These are phyloP conservation scores for Stomatorhinus ivindoensis DNA, from an alignment of 2,113 vertebrate species.

Conservation along the genomic window DNA sequence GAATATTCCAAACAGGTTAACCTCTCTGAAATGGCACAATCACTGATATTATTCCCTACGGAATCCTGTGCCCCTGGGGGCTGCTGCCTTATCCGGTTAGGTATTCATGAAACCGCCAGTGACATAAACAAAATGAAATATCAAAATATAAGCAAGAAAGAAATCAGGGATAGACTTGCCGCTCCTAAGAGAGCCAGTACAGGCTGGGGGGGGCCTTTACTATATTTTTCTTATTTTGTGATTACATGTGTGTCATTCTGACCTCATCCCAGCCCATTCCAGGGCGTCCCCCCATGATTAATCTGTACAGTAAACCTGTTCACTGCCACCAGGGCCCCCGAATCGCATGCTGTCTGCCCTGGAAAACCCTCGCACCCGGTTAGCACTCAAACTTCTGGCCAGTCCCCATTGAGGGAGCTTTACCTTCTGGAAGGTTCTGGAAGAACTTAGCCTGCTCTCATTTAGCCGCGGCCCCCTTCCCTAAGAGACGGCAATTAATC, in stretches of 20 bases:
- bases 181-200: not conserved
- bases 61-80: not conserved
- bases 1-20: not conserved
- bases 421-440: not conserved
- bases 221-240: too few relatives aligned
- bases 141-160: not conserved
- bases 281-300: not conserved
- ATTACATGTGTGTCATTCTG: not conserved
- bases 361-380: not conserved
- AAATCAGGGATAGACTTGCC: not conserved
- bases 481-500: constrained; percentile 5
- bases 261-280: not conserved
- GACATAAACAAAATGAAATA: not conserved
- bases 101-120: not conserved
- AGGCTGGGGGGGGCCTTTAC: not conserved
- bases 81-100: not conserved
- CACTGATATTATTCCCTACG: not conserved
- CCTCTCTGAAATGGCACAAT: not conserved
- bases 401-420: not conserved
- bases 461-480: not conserved
- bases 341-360: not conserved
- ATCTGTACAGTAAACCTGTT: not conserved
- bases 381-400: not conserved
- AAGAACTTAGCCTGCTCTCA: not conserved
- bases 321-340: not conserved